These are phyloP conservation scores for Maniola hyperantus DNA, from an alignment of 2,888 invertebrate genomes.

Conservation along the genomic window DNA sequence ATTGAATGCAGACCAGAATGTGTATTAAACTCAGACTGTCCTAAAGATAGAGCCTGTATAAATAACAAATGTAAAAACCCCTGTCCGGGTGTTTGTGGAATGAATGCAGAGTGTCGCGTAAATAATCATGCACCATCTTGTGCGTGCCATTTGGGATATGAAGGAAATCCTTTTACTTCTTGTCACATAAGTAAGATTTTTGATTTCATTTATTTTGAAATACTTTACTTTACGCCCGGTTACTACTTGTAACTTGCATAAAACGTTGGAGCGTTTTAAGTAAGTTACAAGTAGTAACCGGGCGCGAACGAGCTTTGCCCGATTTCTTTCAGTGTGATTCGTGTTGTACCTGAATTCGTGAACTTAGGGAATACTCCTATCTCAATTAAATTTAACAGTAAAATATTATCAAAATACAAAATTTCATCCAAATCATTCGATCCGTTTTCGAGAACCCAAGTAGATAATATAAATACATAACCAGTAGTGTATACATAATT, in stretches of 20 bases:
- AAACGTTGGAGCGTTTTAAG: neutral
- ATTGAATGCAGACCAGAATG: constrained; percentile 94
- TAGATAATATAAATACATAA: no score
- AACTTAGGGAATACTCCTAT: no score
- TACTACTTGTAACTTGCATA: neutral
- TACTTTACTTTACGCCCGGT: no score
- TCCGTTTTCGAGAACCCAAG: no score
- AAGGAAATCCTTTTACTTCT: constrained; percentile 89
- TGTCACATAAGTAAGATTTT: constrained; percentile 82
- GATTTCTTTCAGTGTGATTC: no score
- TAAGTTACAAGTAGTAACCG: neutral
- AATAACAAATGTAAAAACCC: constrained; percentile 93
- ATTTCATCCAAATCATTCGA: no score
- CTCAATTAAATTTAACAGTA: no score
- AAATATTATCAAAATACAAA: no score
- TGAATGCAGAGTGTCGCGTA: constrained; percentile 92
- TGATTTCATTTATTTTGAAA: neutral
- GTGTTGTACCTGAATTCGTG: no score
- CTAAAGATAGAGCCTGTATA: constrained; percentile 88
- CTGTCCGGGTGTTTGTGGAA: constrained; percentile 91
- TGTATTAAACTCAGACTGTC: constrained; percentile 93
- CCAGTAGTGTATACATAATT: no score
- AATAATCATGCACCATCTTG: constrained; percentile 92
- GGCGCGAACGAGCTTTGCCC: no score
- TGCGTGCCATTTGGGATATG: constrained; percentile 87